Conservation (phyloP, 1,140 invertebrate species). For the Oscheius sp. region DNA sequence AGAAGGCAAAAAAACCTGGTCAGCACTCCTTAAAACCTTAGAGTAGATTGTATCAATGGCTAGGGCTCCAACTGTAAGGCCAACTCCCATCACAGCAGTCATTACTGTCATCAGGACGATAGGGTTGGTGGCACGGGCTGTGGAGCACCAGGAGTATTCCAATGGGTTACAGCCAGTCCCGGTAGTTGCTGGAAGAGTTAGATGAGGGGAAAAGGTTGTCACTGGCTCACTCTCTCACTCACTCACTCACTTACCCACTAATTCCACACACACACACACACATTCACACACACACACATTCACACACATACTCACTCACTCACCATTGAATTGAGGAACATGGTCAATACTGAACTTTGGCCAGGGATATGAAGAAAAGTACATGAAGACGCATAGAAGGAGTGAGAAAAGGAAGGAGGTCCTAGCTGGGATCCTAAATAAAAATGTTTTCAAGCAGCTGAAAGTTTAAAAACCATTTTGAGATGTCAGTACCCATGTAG, state of each 20-base stretch:
- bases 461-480: neutral
- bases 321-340: neutral
- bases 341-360: neutral
- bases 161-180: conserved; percentile 1
- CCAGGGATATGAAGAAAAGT: neutral
- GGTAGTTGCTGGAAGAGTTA: neutral
- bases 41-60: neutral
- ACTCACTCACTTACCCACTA: no score
- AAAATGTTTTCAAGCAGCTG: neutral
- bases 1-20: neutral
- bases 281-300: no score
- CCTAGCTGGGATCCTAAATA: neutral
- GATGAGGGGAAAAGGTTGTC: neutral
- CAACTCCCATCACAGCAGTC: neutral
- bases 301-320: no score
- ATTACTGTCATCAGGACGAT: neutral
- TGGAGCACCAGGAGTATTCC: conserved; percentile 6
- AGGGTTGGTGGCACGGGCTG: neutral
- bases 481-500: neutral
- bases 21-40: neutral
- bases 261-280: no score
- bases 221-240: no score
- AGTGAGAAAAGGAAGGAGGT: neutral
- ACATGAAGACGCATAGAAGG: neutral
- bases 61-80: neutral